Evolutionary conservation across 2,113 vertebrate species (phyloP).

Genomic region (Conger conger): DNA sequence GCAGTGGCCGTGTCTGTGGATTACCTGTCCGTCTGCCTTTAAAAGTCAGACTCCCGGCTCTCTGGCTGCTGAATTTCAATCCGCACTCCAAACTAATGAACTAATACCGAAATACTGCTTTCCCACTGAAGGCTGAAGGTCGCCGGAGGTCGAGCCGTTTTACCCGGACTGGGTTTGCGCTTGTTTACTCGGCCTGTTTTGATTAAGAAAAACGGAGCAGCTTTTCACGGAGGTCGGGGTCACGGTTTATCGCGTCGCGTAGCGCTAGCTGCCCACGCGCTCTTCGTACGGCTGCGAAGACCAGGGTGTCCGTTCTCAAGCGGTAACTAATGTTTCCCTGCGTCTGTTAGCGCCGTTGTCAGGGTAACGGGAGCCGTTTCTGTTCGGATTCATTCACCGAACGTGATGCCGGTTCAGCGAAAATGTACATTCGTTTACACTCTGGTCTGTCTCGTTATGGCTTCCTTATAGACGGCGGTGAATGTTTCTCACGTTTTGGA

Average conservation of each 20-base stretch:
- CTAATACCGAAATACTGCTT: too few species aligned
- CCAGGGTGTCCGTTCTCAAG: not conserved
- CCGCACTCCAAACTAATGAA: too few species aligned
- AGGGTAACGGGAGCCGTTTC: not conserved
- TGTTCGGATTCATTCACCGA: not conserved
- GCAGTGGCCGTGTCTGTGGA: too few species aligned
- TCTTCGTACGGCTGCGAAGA: not conserved
- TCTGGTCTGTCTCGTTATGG: not conserved
- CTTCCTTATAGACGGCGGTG: not conserved
- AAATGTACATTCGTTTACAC: not conserved
- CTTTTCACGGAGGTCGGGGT: not conserved
- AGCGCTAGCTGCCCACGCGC: not conserved
- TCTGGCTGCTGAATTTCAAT: too few species aligned
- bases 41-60: too few species aligned
- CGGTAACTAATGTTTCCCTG: not conserved
- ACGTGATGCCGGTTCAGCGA: not conserved
- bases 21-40: too few species aligned
- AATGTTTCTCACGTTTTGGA: not conserved
- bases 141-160: too few species aligned
- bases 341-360: not conserved
- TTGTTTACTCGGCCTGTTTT: too few species aligned
- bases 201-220: not conserved
- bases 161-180: too few species aligned
- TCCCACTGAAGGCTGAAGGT: too few species aligned
- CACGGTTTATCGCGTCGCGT: not conserved